Evolutionary conservation across 2,113 vertebrate species (phyloP).

Genomic region (Galeopterus variegatus): DNA sequence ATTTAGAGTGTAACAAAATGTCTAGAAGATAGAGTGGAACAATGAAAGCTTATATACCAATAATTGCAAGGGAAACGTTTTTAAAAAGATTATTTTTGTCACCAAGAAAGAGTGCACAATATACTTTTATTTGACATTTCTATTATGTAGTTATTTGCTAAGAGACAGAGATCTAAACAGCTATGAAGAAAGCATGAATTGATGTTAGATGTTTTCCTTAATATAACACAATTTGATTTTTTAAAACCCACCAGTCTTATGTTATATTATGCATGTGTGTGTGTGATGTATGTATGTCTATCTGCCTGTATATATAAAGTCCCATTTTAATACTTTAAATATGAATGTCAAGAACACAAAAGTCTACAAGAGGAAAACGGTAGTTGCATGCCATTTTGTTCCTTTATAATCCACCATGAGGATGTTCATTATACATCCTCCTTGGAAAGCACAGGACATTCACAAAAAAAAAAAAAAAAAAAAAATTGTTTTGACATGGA

Average conservation of each 20-base stretch:
- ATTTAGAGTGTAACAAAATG: constrained; percentile 39
- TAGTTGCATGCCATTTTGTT: background rate
- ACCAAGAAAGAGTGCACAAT: constrained; percentile 44
- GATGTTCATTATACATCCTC: background rate
- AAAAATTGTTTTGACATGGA: constrained; percentile 29
- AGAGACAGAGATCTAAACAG: constrained; percentile 6
- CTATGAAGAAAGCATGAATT: background rate
- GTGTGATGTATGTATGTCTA: background rate
- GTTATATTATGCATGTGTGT: background rate
- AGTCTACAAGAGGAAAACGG: background rate
- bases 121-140: constrained; percentile 46
- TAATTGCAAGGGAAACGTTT: constrained; percentile 60
- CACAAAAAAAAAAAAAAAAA: constrained; percentile 39
- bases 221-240: constrained; percentile 18
- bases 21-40: constrained; percentile 66
- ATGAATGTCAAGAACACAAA: constrained; percentile 26
- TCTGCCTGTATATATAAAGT: background rate
- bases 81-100: constrained; percentile 68
- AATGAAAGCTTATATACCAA: constrained; percentile 54
- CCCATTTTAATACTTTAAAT: background rate
- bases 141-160: background rate
- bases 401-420: background rate
- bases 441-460: constrained; percentile 21
- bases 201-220: background rate
- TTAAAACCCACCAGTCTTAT: background rate